Percentiles rank a stretch among this genome's conserved stretches.
phyloP scores from a whole-genome alignment of 2,113 vertebrate genomes.

The Trachemys scripta region DNA sequence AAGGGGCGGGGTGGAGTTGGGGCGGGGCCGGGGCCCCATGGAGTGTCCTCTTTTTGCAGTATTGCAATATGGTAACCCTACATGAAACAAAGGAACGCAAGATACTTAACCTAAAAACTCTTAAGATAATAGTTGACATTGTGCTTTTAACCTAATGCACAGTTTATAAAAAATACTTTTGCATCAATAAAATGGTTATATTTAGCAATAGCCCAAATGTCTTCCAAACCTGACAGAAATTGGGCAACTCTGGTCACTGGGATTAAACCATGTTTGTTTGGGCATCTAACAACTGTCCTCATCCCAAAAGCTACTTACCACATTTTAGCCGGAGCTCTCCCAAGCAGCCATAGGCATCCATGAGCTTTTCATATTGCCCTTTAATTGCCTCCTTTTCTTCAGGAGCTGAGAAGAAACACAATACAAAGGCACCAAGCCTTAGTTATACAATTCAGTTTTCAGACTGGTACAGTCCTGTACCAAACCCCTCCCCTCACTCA shows the following conservation, averaged over 20 bases:
- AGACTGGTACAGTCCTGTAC: background rate
- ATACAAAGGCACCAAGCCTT: constrained; percentile 24
- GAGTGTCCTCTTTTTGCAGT: no score
- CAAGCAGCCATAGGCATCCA: constrained; percentile 84
- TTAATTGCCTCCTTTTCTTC: constrained; percentile 85
- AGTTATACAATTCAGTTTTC: constrained; percentile 2
- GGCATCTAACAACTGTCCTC: background rate
- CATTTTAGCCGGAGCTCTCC: constrained; percentile 81
- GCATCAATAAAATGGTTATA: background rate
- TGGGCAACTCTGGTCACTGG: background rate
- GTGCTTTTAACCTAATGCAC: background rate
- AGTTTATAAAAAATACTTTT: background rate
- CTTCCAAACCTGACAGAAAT: background rate
- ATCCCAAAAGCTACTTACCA: constrained; percentile 71
- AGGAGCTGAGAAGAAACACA: constrained; percentile 75
- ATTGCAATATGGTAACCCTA: no score
- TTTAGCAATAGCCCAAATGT: background rate
- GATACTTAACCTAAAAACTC: background rate
- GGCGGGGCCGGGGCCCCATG: no score
- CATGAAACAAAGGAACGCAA: background rate
- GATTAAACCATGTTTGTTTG: background rate
- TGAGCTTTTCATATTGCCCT: constrained; percentile 81
- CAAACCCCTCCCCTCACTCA: constrained; percentile 7
- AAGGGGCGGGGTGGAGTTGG: no score
- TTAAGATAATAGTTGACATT: background rate